phyloP scores from a whole-genome alignment of 2,888 invertebrate species.

The Bombylius discolor region DNA sequence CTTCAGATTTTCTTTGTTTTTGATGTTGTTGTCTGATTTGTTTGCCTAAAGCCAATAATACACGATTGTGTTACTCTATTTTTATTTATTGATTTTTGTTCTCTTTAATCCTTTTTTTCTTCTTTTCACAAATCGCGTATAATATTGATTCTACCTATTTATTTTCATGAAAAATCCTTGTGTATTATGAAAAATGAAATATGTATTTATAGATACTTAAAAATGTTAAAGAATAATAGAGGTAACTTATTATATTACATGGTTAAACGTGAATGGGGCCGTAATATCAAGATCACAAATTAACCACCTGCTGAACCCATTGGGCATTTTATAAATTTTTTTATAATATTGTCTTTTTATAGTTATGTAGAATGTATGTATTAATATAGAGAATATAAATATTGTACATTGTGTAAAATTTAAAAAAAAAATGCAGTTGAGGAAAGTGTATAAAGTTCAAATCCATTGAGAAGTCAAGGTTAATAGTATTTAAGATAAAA shows the following conservation, averaged over 20 bases:
- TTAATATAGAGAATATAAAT: neutral
- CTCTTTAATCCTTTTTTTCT: neutral
- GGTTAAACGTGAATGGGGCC: neutral
- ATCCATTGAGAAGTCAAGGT: neutral
- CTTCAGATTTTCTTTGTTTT: too few relatives aligned
- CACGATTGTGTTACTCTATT: neutral
- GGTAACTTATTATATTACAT: too few relatives aligned
- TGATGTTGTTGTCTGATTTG: neutral
- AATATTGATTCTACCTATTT: too few relatives aligned
- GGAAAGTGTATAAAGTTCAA: neutral
- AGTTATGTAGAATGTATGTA: neutral
- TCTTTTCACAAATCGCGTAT: too few relatives aligned
- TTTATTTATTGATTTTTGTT: neutral
- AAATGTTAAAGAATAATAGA: too few relatives aligned
- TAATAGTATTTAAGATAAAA: neutral
- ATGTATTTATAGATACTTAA: too few relatives aligned
- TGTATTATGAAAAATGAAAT: too few relatives aligned
- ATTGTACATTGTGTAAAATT: neutral
- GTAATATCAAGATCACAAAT: neutral
- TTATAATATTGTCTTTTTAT: neutral
- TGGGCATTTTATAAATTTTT: neutral
- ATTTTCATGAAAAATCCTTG: too few relatives aligned
- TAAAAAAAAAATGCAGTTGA: neutral
- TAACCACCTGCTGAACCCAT: neutral
- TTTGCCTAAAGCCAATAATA: neutral